These are phyloP conservation scores for Tylochromis polylepis DNA, from an alignment of 2,113 vertebrate genomes.

Conservation along the genomic window DNA sequence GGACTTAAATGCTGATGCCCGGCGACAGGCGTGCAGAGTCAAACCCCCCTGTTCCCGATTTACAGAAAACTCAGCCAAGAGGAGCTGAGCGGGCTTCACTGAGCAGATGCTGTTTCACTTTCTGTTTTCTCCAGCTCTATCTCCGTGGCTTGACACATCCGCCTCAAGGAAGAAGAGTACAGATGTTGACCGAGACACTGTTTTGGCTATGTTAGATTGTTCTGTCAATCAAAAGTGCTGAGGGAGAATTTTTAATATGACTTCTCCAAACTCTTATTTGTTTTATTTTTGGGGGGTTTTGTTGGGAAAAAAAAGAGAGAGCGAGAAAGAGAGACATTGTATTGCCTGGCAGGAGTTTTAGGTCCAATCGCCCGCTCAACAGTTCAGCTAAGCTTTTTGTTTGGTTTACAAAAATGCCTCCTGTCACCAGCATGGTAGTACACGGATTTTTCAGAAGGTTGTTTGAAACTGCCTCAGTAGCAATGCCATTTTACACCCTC, in stretches of 20 bases:
- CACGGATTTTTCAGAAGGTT: background rate
- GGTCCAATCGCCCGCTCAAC: background rate
- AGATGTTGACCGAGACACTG: slow-evolving; percentile 25
- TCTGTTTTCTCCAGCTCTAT: slow-evolving; percentile 20
- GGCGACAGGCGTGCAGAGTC: slow-evolving; percentile 59
- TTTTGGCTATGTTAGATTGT: background rate
- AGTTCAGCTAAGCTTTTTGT: background rate
- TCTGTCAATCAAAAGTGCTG: background rate
- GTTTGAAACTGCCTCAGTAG: background rate
- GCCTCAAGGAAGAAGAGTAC: slow-evolving; percentile 19
- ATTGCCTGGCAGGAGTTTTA: background rate
- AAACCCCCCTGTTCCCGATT: slow-evolving; percentile 40
- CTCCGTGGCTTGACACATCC: slow-evolving; percentile 12
- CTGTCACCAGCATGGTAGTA: background rate
- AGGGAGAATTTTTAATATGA: background rate
- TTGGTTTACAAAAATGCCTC: background rate
- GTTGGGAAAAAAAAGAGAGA: background rate
- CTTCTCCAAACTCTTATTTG: background rate
- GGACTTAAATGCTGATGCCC: slow-evolving; percentile 60
- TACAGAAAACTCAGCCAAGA: slow-evolving; percentile 50
- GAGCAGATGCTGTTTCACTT: slow-evolving; percentile 50
- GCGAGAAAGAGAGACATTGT: background rate
- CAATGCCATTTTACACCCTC: background rate
- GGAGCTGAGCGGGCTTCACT: slow-evolving; percentile 32
- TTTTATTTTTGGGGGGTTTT: background rate